Percentiles rank a stretch among this genome's conserved stretches.
These are phyloP conservation scores for Diacarnus erythraeanus DNA, from an alignment of 37 sponge, comb jelly and placozoan species.

Conservation along the genomic window DNA sequence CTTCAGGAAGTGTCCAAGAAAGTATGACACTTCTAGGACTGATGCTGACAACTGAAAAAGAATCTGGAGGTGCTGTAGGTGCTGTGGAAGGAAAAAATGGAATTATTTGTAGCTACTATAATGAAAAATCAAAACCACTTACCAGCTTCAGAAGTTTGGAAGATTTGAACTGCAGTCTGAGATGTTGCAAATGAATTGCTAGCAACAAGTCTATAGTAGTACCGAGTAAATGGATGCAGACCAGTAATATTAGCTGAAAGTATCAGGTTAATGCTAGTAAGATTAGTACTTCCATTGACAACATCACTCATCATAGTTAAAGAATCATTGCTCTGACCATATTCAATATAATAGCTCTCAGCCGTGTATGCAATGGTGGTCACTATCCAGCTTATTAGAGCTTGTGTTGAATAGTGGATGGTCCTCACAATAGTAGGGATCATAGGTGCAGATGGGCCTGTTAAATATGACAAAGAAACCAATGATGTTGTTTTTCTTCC, in stretches of 20 bases:
- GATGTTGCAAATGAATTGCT: conserved; percentile 3
- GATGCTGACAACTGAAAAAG: not conserved
- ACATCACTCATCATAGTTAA: conserved; percentile 13
- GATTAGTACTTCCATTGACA: conserved; percentile 1
- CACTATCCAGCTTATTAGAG: conserved; percentile 19
- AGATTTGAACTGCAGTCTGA: not conserved
- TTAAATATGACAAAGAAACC: not conserved
- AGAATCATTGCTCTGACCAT: not conserved
- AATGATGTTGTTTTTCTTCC: no score
- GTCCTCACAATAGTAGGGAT: not conserved
- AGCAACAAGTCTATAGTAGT: conserved; percentile 25
- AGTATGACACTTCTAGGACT: conserved; percentile 1
- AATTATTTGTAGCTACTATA: not conserved
- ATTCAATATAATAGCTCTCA: conserved; percentile 26
- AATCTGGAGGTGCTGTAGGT: conserved; percentile 7
- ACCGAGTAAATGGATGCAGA: conserved; percentile 9
- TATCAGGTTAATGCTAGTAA: not conserved
- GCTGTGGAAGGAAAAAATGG: conserved; percentile 1
- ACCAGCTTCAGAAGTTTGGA: conserved; percentile 21
- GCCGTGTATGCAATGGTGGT: conserved; percentile 17
- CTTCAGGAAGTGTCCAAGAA: conserved; percentile 10
- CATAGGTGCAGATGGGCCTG: conserved; percentile 17
- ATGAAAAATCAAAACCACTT: not conserved
- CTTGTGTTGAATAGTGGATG: not conserved
- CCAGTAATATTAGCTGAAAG: not conserved